Evolutionary conservation across 2,797 vertebrate genomes (phyloP).

Genomic region (Bryconaethiops microstoma): DNA sequence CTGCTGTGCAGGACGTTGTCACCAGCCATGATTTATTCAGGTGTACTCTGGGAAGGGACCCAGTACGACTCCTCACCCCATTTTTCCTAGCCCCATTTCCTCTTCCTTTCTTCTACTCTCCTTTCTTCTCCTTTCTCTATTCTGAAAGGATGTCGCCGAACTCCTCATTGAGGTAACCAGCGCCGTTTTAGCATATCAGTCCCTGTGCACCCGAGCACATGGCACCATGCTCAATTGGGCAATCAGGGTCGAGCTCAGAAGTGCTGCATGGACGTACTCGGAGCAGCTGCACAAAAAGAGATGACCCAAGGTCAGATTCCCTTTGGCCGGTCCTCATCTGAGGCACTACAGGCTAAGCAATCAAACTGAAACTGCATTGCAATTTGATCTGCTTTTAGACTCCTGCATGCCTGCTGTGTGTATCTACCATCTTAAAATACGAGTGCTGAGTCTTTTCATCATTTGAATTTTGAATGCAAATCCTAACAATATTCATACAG

Average conservation of each 20-base stretch:
- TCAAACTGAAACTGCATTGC: background rate
- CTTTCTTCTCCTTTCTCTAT: background rate
- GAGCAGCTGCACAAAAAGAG: background rate
- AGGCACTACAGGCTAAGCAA: background rate
- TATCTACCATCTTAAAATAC: background rate
- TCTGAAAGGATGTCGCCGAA: background rate
- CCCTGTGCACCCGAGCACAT: background rate
- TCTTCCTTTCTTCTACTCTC: background rate
- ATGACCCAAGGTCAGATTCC: slow-evolving; percentile 3
- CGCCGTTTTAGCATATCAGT: background rate
- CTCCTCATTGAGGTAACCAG: too few species aligned
- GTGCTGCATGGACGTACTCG: background rate
- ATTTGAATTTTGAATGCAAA: background rate
- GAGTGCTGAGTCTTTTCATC: too few species aligned
- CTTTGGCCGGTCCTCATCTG: background rate
- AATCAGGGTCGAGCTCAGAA: background rate
- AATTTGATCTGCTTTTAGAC: background rate
- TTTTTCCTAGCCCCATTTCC: background rate
- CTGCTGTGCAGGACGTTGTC: slow-evolving; percentile 26
- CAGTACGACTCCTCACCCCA: background rate
- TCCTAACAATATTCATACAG: background rate
- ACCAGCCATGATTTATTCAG: slow-evolving; percentile 28
- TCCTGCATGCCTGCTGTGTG: background rate
- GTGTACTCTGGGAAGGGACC: background rate
- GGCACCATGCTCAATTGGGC: background rate